Evolutionary conservation across 1,140 invertebrate species (phyloP).

Genomic region (Asbolus verrucosus): DNA sequence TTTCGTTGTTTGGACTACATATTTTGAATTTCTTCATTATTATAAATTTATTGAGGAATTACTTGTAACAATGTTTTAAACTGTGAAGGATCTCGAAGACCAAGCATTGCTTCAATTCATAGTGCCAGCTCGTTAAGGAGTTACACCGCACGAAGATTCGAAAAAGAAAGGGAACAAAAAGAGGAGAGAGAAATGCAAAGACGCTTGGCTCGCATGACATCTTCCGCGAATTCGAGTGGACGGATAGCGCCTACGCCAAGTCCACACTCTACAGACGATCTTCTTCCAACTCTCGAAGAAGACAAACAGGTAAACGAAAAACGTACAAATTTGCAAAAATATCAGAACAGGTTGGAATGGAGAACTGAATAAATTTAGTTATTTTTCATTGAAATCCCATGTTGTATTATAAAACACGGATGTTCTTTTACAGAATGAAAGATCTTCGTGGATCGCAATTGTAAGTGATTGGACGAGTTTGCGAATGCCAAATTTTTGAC

Average conservation of each 20-base stretch:
- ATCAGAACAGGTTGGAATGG: too few relatives aligned
- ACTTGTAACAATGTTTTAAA: background rate
- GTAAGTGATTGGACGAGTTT: conserved; percentile 23
- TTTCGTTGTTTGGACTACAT: too few relatives aligned
- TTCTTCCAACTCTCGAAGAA: conserved; percentile 80
- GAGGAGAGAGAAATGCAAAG: conserved; percentile 80
- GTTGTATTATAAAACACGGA: background rate
- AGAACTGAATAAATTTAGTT: too few relatives aligned
- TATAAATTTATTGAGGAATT: too few relatives aligned
- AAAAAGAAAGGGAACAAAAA: conserved; percentile 81
- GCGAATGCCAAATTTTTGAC: conserved; percentile 6
- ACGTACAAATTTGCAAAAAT: too few relatives aligned
- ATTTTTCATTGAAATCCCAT: too few relatives aligned
- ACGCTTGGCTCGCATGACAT: conserved; percentile 73
- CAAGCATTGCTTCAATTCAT: conserved; percentile 83
- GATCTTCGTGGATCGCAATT: conserved; percentile 11
- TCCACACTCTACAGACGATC: conserved; percentile 81
- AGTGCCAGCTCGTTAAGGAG: conserved; percentile 83
- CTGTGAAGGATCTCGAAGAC: conserved; percentile 80
- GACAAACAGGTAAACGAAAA: conserved; percentile 72
- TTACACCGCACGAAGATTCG: conserved; percentile 80
- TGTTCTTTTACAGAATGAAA: conserved; percentile 24
- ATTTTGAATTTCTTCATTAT: too few relatives aligned
- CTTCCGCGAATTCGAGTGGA: conserved; percentile 60
- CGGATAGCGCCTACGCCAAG: conserved; percentile 75